Evolutionary conservation across 2,888 invertebrate genomes (phyloP), one percentile per base, ranked within the genome.

Genomic region (Atrina japonica): DNA sequence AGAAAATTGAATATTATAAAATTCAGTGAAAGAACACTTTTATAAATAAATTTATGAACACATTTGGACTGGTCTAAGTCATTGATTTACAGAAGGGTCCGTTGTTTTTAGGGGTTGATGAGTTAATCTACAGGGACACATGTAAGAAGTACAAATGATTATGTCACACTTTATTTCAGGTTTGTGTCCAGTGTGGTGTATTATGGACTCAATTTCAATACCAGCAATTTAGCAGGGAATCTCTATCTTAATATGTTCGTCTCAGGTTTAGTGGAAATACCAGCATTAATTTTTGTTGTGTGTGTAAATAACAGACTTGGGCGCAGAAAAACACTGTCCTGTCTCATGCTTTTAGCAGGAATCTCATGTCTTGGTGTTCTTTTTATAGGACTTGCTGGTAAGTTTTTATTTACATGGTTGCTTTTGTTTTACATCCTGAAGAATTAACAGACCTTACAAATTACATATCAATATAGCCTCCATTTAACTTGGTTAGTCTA

Each of bases 111-210:
- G 49, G 30, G 47, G 30, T 60, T 35, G 35, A 35, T 11, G 11
- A 11, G 35, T 35, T 35, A 35, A 35, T 35, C 35, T 35, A 7
- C 5, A 1, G 14, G 1, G 11, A 49, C 18, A 49, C 49, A 9
- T 49, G 14, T 49, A 1, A 21, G 49, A n/a, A 49, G 23, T 21
- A 11, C 16, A n/a, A 3, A n/a, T 1, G 2, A 1, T 3, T 3
- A 3, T 16, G 16, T 43, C 18, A n/a, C 43, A 43, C 2, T n/a
- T 5, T 11, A 23, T 75, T 76, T 6, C 76, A 88, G 89, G 89
- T 88, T 88, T 82, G 87, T 86, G 0, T 81, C 88, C 63, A 86
- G 88, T 64, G 75, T 83, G 56, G 88, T 88, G 5, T 89, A 89
- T 64, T 89, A 89, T 73, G 89, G 89, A 18, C 77, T 86, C 60